Evolutionary conservation across 2,113 vertebrate genomes (phyloP), one percentile per base, ranked within the genome.

Genomic region (Rhabdornis inornatus): DNA sequence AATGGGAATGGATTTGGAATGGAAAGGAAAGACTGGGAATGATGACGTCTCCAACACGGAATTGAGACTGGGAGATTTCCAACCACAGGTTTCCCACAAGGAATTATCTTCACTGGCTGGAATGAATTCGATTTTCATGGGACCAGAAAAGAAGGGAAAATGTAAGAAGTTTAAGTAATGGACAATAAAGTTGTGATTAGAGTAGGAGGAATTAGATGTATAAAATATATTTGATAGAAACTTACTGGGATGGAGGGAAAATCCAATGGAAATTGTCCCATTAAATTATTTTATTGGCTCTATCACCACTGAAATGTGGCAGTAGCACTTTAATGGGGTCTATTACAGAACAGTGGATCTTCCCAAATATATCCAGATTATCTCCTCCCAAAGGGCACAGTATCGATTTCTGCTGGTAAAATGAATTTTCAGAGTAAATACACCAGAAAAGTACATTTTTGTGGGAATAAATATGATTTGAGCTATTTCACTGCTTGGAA

Each of bases 61-160:
- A 42, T 90, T 92, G 61, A 81, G 87, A 81, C 11, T 3, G 49
- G 35, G 74, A 85, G 57, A 24, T 92, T 96, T 96, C 82, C 88
- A 65, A 0, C 23, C 2, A 1, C 27, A n/a, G 47, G 28, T 66
- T 84, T 76, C 70, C 27, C 71, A 40, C 40, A 6, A 45, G 72
- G 91, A 90, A 89, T 65, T 88, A n/a, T 68, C 37, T 56, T n/a
- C 47, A 30, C 22, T 84, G 39, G 24, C 44, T 77, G 50, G 40
- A 70, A 94, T 88, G 52, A 77, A 50, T 93, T 91, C 45, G 17
- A 35, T 71, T 72, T 59, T 79, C 23, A 31, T 47, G 37, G 13
- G 78, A 80, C 20, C 31, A 59, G 56, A 63, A 61, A 57, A 30
- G 12, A 27, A 33, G 53, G 57, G 9, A 0, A 96, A 93, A 94